Percentiles rank a stretch among this genome's conserved stretches.
These are phyloP conservation scores for Caenorhabditis japonica DNA, from an alignment of 2,888 invertebrate genomes.

Conservation along the genomic window DNA sequence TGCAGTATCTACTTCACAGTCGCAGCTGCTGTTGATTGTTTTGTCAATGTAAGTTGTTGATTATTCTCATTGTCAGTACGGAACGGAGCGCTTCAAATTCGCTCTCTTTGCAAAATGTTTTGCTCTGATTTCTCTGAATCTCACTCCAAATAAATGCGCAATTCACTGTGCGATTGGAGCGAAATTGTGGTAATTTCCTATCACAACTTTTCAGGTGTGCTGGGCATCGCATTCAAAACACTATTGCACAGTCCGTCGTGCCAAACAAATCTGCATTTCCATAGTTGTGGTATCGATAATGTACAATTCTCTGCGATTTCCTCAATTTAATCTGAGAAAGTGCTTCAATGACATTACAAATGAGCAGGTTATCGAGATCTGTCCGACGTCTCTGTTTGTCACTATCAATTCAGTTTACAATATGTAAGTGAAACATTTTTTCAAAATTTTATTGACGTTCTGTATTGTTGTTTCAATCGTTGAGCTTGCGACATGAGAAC, in stretches of 20 bases:
- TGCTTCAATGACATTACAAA: constrained; percentile 73
- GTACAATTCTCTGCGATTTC: constrained; percentile 76
- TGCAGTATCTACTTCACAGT: constrained; percentile 77
- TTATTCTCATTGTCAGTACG: too few relatives aligned
- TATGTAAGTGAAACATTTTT: constrained; percentile 55
- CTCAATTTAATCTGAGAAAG: constrained; percentile 75
- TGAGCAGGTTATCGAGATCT: constrained; percentile 76
- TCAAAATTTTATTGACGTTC: constrained; percentile 74
- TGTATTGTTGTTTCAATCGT: constrained; percentile 77
- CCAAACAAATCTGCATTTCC: constrained; percentile 66
- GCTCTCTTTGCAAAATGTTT: too few relatives aligned
- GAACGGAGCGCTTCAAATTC: too few relatives aligned
- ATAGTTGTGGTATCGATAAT: constrained; percentile 68
- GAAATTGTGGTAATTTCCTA: background rate
- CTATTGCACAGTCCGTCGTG: constrained; percentile 73
- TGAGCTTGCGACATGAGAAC: too few relatives aligned
- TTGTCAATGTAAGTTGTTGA: constrained; percentile 73
- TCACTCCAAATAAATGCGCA: too few relatives aligned
- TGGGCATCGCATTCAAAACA: constrained; percentile 56
- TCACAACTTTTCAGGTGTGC: constrained; percentile 66
- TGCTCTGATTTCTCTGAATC: too few relatives aligned
- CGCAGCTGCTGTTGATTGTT: constrained; percentile 77
- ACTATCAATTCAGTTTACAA: constrained; percentile 75
- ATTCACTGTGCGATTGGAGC: too few relatives aligned
- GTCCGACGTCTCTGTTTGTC: constrained; percentile 75